A percentile compares a stretch with the other conserved stretches of the same genome.
Conservation (phyloP, 2,888 invertebrate genomes). For the Ischnura elegans region DNA sequence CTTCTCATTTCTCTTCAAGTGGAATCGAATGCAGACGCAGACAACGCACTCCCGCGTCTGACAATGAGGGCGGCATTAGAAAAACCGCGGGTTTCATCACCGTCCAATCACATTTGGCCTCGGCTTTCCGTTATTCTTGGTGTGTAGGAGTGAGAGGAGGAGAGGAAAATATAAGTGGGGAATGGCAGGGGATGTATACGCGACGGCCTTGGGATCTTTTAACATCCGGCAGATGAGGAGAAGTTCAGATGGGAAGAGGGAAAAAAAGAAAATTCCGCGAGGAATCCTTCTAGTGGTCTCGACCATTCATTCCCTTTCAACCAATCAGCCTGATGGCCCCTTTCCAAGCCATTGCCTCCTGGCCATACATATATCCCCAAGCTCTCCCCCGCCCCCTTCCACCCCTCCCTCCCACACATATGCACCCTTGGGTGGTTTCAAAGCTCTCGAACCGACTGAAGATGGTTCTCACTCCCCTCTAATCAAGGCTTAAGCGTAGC, state of each 20-base stretch:
- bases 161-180: neutral
- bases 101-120: constrained; percentile 19
- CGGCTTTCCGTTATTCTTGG: neutral
- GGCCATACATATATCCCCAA: constrained; percentile 36
- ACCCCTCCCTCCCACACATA: neutral
- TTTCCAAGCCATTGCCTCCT: constrained; percentile 60
- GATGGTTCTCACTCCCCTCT: neutral
- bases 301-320: constrained; percentile 55
- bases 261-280: neutral
- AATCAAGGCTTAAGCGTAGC: too few species aligned
- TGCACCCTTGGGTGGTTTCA: neutral
- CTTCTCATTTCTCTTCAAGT: neutral
- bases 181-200: neutral
- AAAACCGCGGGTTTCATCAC: constrained; percentile 2
- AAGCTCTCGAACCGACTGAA: neutral
- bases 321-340: constrained; percentile 63
- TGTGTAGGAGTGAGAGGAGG: neutral
- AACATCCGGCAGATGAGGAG: neutral
- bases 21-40: neutral
- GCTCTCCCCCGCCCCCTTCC: neutral
- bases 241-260: neutral
- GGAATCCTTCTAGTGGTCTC: constrained; percentile 53
- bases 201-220: constrained; percentile 30
- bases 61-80: constrained; percentile 5
- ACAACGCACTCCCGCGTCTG: neutral